Base-by-base conservation (phyloP, 2,888 invertebrate genomes). In the Silvanus unidentatus region DNA sequence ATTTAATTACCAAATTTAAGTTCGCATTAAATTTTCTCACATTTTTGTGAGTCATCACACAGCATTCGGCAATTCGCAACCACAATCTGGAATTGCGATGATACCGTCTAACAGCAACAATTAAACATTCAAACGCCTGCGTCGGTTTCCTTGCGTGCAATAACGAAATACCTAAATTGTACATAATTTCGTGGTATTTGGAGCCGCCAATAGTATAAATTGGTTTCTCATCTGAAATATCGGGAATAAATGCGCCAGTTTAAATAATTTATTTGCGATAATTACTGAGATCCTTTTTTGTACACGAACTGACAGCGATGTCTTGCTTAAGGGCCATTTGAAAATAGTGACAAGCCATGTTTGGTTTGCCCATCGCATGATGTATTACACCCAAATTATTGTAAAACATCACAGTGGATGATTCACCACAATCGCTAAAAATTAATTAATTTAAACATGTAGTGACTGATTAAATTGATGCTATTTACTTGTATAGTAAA, bases 61-160 rank as follows among this genome's bases (percentile, higher is more conserved):
- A 93, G 64, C 95, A 93, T 71, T 97, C 97, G 0, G 96, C 94
- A 60, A 97, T 75, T 58, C 96, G 78, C 45, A 94, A 74, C 96
- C 97, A 98, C 32, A 97, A 77, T 44, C 89, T 77, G 2, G 95
- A 88, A 71, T 94, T 95, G 57, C 86, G 85, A 49, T 89, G 90
- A 62, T 88, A 90, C 45, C 87, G 81, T 52, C 91, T 82, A 0
- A 91, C 83, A 2, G 89, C 89, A 69, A 92, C 86, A 10, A 90
- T 82, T 35, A 96, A 79, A 68, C 90, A 93, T 63, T 93, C 92
- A 71, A 97, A 96, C 0, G 97, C 95, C 60, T 88, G 85, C 48
- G 79, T 77, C 1, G 90, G 82, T 58, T 88, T 82, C 43, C 86
- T 85, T 27, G 89, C 82, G 63, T 89, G 85, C 34, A 97, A 75